Evolutionary conservation across 2,797 vertebrate genomes (phyloP).

Genomic region (Chaenodraco wilsoni): DNA sequence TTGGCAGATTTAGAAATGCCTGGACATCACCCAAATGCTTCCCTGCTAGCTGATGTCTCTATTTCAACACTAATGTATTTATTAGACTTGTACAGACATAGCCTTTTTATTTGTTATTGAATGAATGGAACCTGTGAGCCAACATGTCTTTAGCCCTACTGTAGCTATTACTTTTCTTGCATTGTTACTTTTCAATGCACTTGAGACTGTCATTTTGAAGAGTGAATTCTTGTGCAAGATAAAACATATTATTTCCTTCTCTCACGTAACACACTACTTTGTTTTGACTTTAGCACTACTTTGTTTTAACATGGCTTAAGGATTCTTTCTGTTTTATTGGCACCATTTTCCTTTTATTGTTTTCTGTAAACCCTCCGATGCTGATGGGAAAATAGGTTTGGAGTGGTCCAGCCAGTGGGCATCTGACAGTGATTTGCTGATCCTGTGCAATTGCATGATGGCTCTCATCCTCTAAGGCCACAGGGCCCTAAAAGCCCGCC

Average conservation of each 20-base stretch:
- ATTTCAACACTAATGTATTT: constrained; percentile 64
- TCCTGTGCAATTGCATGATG: constrained; percentile 76
- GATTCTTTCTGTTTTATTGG: constrained; percentile 43
- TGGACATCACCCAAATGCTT: constrained; percentile 66
- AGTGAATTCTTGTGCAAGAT: background rate
- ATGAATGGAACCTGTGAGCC: constrained; percentile 51
- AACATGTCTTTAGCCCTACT: constrained; percentile 37
- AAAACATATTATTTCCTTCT: background rate
- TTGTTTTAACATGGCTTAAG: constrained; percentile 37
- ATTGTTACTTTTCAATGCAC: constrained; percentile 11
- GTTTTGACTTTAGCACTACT: constrained; percentile 39
- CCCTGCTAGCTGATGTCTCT: constrained; percentile 48
- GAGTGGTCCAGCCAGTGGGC: constrained; percentile 58
- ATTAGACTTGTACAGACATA: constrained; percentile 55
- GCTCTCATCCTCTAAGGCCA: constrained; percentile 74
- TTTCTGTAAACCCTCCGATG: constrained; percentile 53
- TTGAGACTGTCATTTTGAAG: background rate
- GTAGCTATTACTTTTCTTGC: constrained; percentile 1
- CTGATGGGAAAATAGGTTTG: constrained; percentile 63
- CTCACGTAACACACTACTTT: constrained; percentile 32
- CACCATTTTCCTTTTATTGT: constrained; percentile 54
- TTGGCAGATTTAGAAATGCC: constrained; percentile 75
- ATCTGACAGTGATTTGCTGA: constrained; percentile 84
- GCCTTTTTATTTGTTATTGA: constrained; percentile 36
- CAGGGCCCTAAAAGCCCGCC: constrained; percentile 52